Conservation (phyloP, 2,113 vertebrate genomes). For the Manacus vitellinus region DNA sequence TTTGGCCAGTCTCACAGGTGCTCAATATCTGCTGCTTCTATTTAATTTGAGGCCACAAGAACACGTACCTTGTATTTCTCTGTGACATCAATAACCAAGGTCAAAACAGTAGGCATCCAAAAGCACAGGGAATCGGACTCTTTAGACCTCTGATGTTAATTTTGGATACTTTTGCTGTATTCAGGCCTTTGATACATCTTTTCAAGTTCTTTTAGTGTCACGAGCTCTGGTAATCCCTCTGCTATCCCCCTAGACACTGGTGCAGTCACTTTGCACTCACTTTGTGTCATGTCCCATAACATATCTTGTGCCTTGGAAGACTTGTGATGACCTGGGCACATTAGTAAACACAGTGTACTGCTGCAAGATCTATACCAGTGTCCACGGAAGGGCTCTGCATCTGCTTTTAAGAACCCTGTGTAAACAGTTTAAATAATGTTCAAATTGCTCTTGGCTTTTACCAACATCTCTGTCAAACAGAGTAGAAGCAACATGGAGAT, state of each 20-base stretch:
- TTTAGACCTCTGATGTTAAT: neutral
- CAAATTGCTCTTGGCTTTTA: neutral
- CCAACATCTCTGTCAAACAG: neutral
- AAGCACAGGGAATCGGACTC: neutral
- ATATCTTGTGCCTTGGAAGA: neutral
- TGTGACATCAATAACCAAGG: neutral
- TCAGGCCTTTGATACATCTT: neutral
- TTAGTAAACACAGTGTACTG: neutral
- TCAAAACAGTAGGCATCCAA: neutral
- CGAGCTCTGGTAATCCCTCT: neutral
- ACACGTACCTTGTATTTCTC: neutral
- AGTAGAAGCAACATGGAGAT: neutral
- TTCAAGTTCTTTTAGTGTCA: neutral
- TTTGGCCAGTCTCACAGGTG: neutral
- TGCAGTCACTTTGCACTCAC: neutral
- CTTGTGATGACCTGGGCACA: neutral
- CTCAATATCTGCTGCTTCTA: neutral
- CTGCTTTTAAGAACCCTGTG: neutral
- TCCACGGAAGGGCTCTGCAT: neutral
- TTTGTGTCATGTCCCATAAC: neutral
- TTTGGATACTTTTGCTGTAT: neutral
- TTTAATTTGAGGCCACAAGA: neutral
- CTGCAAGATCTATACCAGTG: neutral
- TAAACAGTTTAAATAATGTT: rapidly evolving
- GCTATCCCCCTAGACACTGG: neutral